Percentiles rank a stretch among this genome's conserved stretches.
These are phyloP conservation scores for Channa maculata DNA, from an alignment of 2,113 vertebrate species.

Conservation along the genomic window DNA sequence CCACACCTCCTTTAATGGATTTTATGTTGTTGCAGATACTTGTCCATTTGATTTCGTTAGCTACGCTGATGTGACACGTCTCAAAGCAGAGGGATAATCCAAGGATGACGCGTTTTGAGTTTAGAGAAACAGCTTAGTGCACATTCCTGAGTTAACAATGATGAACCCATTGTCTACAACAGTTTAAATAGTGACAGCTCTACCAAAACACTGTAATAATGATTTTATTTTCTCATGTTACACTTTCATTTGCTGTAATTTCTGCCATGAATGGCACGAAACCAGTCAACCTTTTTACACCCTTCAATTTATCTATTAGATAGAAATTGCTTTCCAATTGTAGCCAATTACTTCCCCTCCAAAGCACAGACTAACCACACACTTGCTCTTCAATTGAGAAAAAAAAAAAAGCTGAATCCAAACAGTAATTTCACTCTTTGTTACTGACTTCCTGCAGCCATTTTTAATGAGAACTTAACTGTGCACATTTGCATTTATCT, in stretches of 20 bases:
- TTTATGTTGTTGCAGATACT: conserved; percentile 57
- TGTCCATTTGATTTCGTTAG: conserved; percentile 77
- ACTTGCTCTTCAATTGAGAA: conserved; percentile 26
- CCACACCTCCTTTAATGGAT: conserved; percentile 59
- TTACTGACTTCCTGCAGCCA: conserved; percentile 29
- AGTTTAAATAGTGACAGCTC: conserved; percentile 31
- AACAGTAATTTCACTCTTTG: not conserved
- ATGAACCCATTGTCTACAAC: conserved; percentile 35
- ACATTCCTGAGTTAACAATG: conserved; percentile 1
- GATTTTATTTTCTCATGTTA: conserved; percentile 44
- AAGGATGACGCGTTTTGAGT: conserved; percentile 34
- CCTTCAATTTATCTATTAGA: conserved; percentile 74
- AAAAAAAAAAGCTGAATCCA: not conserved
- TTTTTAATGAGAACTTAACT: conserved; percentile 27
- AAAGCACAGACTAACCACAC: conserved; percentile 14
- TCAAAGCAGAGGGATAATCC: conserved; percentile 35
- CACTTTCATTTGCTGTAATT: conserved; percentile 54
- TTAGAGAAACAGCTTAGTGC: conserved; percentile 21
- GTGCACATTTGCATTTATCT: conserved; percentile 26
- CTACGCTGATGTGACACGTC: conserved; percentile 62
- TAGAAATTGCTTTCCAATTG: conserved; percentile 66
- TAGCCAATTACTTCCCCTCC: conserved; percentile 51
- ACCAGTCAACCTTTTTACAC: conserved; percentile 35
- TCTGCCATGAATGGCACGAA: conserved; percentile 46
- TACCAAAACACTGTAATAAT: conserved; percentile 5